Evolutionary conservation across 2,113 vertebrate genomes (phyloP), one percentile per base, ranked within the genome.

Genomic region (Procapra przewalskii): DNA sequence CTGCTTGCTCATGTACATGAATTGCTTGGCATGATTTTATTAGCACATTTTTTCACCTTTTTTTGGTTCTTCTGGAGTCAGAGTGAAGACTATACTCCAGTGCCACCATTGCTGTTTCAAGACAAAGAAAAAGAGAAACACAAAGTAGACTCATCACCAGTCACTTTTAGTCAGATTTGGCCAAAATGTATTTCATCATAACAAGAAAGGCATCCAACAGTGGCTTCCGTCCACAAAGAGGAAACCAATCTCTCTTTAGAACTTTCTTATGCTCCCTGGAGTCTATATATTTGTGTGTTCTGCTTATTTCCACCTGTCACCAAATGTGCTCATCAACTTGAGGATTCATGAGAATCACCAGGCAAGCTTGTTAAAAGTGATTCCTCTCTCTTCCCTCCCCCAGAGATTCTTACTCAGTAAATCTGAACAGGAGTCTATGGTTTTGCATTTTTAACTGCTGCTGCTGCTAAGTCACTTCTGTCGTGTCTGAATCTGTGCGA

Each of bases 11-110:
- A 0, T 27, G 45, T 98, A 86, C 71, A 14, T 10, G 7, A 90
- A 60, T 88, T 88, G 33, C 94, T 95, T 96, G 82, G 33, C 71
- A 95, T 81, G 90, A 1, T 88, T 98, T 97, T 96, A 86, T 88
- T 89, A 19, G 21, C 15, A 79, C 25, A 5, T 0, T 16, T 94
- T 96, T 96, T 29, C 17, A 80, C 16, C 67, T 59, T 71, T 40
- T 36, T 27, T 57, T 31, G 11, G 59, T 81, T 55, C 48, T 93
- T 95, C 50, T 0, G 0, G 62, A 90, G 55, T 97, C 45, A 97
- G 40, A n/a, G 40, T 27, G 40, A 85, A 93, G 88, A 87, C 25
- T 90, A 15, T 4, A 33, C 4, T 27, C 25, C 54, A 7, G 36
- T 86, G 64, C 64, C 23, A 75, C 13, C 54, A 8, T 6, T 19